Base-by-base conservation (phyloP, 1,140 invertebrate genomes). In the Lasioglossum albipes region DNA sequence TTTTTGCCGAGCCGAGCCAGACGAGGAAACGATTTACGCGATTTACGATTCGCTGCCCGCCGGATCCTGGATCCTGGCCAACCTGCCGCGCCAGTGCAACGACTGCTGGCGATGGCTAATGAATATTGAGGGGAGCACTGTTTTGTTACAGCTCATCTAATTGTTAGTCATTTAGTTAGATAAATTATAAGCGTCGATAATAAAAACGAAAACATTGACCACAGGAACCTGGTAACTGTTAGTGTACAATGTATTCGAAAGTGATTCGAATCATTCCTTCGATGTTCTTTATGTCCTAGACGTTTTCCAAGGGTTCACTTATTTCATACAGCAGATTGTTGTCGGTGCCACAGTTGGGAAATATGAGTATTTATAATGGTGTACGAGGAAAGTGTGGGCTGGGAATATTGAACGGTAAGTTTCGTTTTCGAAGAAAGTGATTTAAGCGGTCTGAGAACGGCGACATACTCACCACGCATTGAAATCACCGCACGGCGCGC, bases 11-110 rank as follows among this genome's bases (percentile, higher is more conserved):
- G n/a, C 9, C 3, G 9, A 36, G 12, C 41, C 9, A 1, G 31
- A 18, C 7, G 16, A 20, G 27, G 61, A 49, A 22, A n/a, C 61
- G 45, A 66, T 41, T 65, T 12, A 12, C 66, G 18, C 36, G 64
- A 68, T 45, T 69, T 69, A 45, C 66, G 41, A 61, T 69, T 69
- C 66, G 42, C n/a, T 16, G n/a, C n/a, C 5, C 52, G 2, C 13
- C 0, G 20, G 42, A 20, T 57, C 16, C 20, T 10, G 66, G 66
- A 7, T 68, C 16, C 9, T 68, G 12, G 66, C 42, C 20, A 49
- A 41, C 36, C 13, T 54, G 52, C 52, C 52, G 45, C 13, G 45
- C 13, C 45, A 16, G 52, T 20, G 13, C 52, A 54, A 54, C 18
- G 52, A 54, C 52, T 54, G 52, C 16, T 5, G 4, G 16, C 52